phyloP scores from a whole-genome alignment of 2,888 invertebrate species.

The Andrena camellia region DNA sequence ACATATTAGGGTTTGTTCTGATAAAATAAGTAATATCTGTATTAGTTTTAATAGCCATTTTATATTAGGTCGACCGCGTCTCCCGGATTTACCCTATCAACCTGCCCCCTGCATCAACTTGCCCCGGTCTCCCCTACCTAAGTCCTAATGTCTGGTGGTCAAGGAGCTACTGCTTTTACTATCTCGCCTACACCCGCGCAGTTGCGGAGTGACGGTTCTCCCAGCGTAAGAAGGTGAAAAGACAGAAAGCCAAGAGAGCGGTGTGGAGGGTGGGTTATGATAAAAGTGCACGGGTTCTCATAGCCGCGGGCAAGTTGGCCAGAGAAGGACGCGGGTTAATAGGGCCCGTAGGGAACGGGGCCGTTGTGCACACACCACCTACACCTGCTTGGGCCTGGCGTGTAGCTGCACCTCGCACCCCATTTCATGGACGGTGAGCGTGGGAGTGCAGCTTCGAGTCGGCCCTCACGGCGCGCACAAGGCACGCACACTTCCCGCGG shows the following conservation, averaged over 20 bases:
- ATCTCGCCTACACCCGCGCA: background rate
- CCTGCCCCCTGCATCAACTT: too few relatives aligned
- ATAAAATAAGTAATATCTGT: too few relatives aligned
- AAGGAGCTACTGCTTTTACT: too few relatives aligned
- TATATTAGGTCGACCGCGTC: too few relatives aligned
- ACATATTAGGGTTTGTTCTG: too few relatives aligned
- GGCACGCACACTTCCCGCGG: background rate
- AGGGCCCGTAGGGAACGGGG: conserved; percentile 67
- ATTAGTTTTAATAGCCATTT: too few relatives aligned
- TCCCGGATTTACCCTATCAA: too few relatives aligned
- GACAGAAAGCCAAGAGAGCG: background rate
- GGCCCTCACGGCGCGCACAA: conserved; percentile 79
- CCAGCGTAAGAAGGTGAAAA: background rate
- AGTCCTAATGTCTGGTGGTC: too few relatives aligned
- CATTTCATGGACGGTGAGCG: conserved; percentile 81
- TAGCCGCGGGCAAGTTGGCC: conserved; percentile 52
- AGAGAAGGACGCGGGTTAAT: conserved; percentile 60
- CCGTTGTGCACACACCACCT: conserved; percentile 63
- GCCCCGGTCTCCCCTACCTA: too few relatives aligned
- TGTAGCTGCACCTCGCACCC: conserved; percentile 80
- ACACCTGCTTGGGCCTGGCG: conserved; percentile 68
- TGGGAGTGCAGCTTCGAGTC: conserved; percentile 81
- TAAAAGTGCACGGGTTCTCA: conserved; percentile 59
- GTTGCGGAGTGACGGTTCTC: background rate
- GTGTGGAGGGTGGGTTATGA: conserved; percentile 33